phyloP scores from a whole-genome alignment of 2,888 invertebrate species.

The Colletes collaris region DNA sequence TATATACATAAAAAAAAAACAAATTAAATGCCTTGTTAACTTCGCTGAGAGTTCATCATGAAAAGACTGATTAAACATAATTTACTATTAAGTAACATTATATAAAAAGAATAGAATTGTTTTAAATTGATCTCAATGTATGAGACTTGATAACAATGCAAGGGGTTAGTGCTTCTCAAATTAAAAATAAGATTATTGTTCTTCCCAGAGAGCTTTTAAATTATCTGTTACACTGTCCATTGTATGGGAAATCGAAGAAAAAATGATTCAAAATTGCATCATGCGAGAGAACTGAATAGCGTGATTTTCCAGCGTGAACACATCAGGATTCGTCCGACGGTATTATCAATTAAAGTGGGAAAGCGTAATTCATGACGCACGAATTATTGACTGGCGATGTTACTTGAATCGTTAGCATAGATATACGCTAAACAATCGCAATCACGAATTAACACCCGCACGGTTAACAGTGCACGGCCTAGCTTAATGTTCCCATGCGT shows the following conservation, averaged over 20 bases:
- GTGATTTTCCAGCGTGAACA: neutral
- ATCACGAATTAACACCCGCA: slow-evolving; percentile 45
- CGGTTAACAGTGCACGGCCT: slow-evolving; percentile 4
- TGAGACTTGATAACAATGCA: too few species aligned
- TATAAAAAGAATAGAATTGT: too few species aligned
- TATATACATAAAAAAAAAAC: too few species aligned
- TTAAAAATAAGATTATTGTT: too few species aligned
- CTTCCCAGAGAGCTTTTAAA: too few species aligned
- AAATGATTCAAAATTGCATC: neutral
- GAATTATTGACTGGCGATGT: slow-evolving; percentile 42
- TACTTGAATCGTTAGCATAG: slow-evolving; percentile 33
- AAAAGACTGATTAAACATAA: too few species aligned
- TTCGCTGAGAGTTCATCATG: too few species aligned
- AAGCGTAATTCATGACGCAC: slow-evolving; percentile 28
- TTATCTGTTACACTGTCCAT: neutral
- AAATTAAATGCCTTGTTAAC: too few species aligned
- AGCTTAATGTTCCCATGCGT: slow-evolving; percentile 18
- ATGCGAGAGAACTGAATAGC: too few species aligned
- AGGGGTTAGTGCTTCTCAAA: too few species aligned
- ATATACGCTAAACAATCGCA: slow-evolving; percentile 15
- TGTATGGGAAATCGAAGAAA: neutral
- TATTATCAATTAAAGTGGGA: slow-evolving; percentile 40
- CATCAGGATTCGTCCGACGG: slow-evolving; percentile 14
- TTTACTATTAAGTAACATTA: too few species aligned
- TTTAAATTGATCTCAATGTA: too few species aligned